Evolutionary conservation across 2,888 invertebrate species (phyloP).

Genomic region (Drosophila leonis): DNA sequence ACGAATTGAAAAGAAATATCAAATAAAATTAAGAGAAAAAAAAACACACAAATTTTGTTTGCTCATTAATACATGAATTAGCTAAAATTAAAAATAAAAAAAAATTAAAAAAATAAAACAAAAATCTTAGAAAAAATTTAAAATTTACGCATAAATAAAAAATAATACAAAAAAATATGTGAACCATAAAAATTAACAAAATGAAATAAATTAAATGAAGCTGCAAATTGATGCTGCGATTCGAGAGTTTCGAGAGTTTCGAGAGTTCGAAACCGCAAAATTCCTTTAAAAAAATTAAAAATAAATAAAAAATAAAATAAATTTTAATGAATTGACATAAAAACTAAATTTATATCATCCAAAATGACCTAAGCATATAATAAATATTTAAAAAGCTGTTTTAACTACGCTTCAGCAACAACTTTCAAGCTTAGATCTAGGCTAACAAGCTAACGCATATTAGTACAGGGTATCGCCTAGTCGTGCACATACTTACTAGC

Average conservation of each 20-base stretch:
- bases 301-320: neutral
- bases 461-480: neutral
- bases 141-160: constrained; percentile 15
- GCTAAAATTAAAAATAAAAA: constrained; percentile 45
- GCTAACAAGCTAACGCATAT: accelerated
- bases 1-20: neutral
- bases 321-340: neutral
- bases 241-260: neutral
- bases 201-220: constrained; percentile 20
- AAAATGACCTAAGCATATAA: neutral
- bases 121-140: constrained; percentile 17
- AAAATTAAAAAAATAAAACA: constrained; percentile 5
- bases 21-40: constrained; percentile 3
- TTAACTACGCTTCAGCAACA: neutral
- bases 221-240: neutral
- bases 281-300: neutral
- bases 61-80: constrained; percentile 71
- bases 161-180: neutral
- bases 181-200: constrained; percentile 17
- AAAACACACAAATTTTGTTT: constrained; percentile 44
- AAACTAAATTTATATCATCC: neutral
- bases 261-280: neutral
- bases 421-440: neutral
- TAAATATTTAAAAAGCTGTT: neutral
- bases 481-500: neutral